phyloP scores from a whole-genome alignment of 2,797 vertebrate genomes.

The Toxotes lorentzi region DNA sequence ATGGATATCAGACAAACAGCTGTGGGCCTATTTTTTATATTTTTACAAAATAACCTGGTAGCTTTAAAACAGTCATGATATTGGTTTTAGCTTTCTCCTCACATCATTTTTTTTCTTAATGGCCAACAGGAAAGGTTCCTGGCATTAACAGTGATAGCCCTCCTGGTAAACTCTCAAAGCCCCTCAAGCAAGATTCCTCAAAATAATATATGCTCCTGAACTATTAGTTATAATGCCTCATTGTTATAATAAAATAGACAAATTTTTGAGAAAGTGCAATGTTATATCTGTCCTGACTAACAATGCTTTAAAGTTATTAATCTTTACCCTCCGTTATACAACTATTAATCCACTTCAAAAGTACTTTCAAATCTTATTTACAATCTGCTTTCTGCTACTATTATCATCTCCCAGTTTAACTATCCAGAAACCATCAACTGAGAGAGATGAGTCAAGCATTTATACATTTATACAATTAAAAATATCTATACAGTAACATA shows the following conservation, averaged over 20 bases:
- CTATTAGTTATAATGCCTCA: slow-evolving; percentile 73
- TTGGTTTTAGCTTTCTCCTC: slow-evolving; percentile 45
- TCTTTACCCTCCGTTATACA: slow-evolving; percentile 48
- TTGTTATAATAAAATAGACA: slow-evolving; percentile 81
- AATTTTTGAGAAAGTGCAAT: slow-evolving; percentile 80
- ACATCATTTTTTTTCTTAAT: slow-evolving; percentile 9
- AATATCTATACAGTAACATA: slow-evolving; percentile 79
- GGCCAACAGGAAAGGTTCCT: slow-evolving; percentile 47
- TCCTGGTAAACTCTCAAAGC: slow-evolving; percentile 59
- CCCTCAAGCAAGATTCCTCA: slow-evolving; percentile 49
- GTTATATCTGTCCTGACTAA: slow-evolving; percentile 65
- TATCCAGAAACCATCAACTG: slow-evolving; percentile 58
- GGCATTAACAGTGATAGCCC: slow-evolving; percentile 64
- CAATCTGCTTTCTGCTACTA: slow-evolving; percentile 69
- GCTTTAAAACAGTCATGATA: slow-evolving; percentile 66
- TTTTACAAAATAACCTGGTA: slow-evolving; percentile 60
- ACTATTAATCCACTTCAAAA: slow-evolving; percentile 55
- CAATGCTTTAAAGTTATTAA: slow-evolving; percentile 66
- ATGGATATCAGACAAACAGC: slow-evolving; percentile 42
- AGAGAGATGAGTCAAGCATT: slow-evolving; percentile 62
- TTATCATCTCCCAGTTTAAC: slow-evolving; percentile 49
- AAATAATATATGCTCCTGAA: slow-evolving; percentile 62
- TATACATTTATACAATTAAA: slow-evolving; percentile 83
- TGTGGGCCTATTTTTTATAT: slow-evolving; percentile 23
- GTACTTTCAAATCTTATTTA: slow-evolving; percentile 77